Percentiles rank a stretch among this genome's conserved stretches.
Evolutionary conservation across 2,113 vertebrate species (phyloP).

Genomic region (Pelecanoides urinatrix): DNA sequence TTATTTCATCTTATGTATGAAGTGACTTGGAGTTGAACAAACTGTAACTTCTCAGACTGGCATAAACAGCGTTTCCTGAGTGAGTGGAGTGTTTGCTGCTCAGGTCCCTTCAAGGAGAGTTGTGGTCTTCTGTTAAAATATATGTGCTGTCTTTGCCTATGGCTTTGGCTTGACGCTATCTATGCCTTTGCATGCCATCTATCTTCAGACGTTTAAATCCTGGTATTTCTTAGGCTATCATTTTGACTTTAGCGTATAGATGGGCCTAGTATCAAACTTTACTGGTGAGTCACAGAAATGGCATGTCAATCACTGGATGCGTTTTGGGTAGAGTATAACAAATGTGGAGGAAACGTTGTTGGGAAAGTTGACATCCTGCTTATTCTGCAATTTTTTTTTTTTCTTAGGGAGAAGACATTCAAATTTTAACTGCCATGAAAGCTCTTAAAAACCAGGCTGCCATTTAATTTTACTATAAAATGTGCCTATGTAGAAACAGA

Average conservation of each 20-base stretch:
- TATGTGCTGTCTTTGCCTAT: neutral
- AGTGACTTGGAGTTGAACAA: rapidly evolving
- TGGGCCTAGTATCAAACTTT: neutral
- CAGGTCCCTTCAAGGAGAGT: neutral
- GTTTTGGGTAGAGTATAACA: neutral
- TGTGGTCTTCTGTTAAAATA: neutral
- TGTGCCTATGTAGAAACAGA: neutral
- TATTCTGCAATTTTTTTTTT: neutral
- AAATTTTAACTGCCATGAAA: neutral
- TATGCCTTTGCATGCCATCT: neutral
- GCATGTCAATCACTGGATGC: neutral
- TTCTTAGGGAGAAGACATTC: neutral
- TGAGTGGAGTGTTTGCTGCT: neutral
- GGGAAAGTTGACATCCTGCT: neutral
- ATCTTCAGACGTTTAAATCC: neutral
- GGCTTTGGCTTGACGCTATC: neutral
- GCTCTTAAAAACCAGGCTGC: neutral
- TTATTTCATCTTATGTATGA: neutral
- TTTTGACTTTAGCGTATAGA: neutral
- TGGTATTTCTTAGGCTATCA: neutral
- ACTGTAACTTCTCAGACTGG: neutral
- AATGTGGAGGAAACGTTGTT: neutral
- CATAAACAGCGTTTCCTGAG: neutral
- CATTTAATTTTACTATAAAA: neutral
- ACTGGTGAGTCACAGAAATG: neutral